A percentile compares a stretch with the other conserved stretches of the same genome.
phyloP scores from a whole-genome alignment of 2,113 vertebrate genomes.

The Himantopus leucocephalus region DNA sequence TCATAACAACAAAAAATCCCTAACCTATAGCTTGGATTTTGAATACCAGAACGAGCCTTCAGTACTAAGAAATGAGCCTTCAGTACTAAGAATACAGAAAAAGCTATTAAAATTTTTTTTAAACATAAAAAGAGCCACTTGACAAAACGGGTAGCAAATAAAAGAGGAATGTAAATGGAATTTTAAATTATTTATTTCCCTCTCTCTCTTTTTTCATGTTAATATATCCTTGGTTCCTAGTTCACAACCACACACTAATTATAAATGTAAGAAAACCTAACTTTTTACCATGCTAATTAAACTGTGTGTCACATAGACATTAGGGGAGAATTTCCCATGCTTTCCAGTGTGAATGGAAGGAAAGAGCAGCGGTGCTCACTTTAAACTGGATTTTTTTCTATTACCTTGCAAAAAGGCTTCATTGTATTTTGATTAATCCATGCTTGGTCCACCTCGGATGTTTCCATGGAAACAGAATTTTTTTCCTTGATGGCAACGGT shows the following conservation, averaged over 20 bases:
- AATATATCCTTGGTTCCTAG: background rate
- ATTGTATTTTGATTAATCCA: constrained; percentile 83
- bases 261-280: constrained; percentile 24
- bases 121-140: background rate
- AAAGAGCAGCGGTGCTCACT: constrained; percentile 54
- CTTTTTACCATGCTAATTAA: constrained; percentile 36
- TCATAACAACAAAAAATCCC: background rate
- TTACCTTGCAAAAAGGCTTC: constrained; percentile 77
- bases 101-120: background rate
- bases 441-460: constrained; percentile 78
- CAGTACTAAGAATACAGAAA: background rate
- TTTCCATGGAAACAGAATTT: constrained; percentile 79
- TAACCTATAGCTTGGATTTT: background rate
- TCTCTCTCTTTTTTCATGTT: background rate
- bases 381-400: constrained; percentile 67
- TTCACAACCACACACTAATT: constrained; percentile 23
- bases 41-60: background rate
- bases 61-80: background rate
- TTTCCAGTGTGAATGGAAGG: constrained; percentile 58
- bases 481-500: constrained; percentile 75
- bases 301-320: constrained; percentile 20
- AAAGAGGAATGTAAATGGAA: background rate
- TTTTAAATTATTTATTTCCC: constrained; percentile 28
- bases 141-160: background rate
- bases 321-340: constrained; percentile 63